Evolutionary conservation across 2,113 vertebrate genomes (phyloP), one percentile per base, ranked within the genome.

Genomic region (Dipodomys merriami): DNA sequence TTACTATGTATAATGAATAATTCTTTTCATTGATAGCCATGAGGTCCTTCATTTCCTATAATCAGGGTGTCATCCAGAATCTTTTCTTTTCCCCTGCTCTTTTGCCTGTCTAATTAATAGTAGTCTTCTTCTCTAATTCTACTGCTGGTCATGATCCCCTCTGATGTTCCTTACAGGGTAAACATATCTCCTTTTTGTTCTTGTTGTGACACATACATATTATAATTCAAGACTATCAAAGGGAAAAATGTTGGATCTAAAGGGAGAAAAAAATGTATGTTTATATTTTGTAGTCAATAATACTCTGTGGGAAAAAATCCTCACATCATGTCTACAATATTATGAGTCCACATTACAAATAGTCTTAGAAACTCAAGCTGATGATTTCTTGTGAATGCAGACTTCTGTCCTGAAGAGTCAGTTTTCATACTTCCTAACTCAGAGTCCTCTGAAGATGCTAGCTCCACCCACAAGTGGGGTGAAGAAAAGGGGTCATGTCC

Each of bases 71-170:
- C 87, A 78, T 76, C 74, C 82, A 81, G 53, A 94, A 68, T 68
- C 27, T 49, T 90, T 96, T 90, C 74, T 80, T 62, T 81, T 65
- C 87, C 78, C 85, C 60, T 88, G 44, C 74, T 90, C 46, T 29
- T 90, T 44, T 81, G 35, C 60, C 90, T 88, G 27, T 62, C 83
- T 93, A 85, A 92, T 95, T 93, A 95, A 87, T 94, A 96, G 78
- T n/a, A 93, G 6, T 84, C 60, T 44, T 84, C 68, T 76, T 74
- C 78, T 62, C 39, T 23, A 89, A 94, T 72, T 87, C 65, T 15
- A 18, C 23, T 46, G 6, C 78, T 85, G 90, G 93, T 78, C 78
- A 67, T 23, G 35, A 6, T 89, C 81, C 89, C 27, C 29, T 44
- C 65, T n/a, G 81, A 68, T 23, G 65, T 19, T 53, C 49, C n/a